Percentiles rank a stretch among this genome's conserved stretches.
phyloP scores from a whole-genome alignment of 1,140 invertebrate species.

The Drosophila sp. region DNA sequence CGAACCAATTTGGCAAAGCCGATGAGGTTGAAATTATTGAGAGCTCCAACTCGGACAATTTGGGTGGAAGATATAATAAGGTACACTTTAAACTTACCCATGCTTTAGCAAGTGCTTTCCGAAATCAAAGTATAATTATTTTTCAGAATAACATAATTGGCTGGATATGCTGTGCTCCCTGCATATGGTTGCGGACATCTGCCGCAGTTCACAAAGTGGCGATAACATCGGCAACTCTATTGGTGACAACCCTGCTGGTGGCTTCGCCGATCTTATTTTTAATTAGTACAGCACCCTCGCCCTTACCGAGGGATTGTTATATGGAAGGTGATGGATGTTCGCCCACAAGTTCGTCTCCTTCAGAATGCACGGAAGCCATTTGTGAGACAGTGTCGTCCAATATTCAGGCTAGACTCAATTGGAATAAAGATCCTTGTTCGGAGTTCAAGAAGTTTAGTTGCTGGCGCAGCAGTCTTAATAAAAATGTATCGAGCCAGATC shows the following conservation, averaged over 20 bases:
- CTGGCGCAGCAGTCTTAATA: slow-evolving; percentile 54
- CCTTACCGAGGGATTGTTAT: slow-evolving; percentile 85
- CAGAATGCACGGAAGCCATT: slow-evolving; percentile 72
- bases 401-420: slow-evolving; percentile 79
- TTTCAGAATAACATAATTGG: slow-evolving; percentile 84
- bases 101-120: background rate
- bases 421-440: slow-evolving; percentile 86
- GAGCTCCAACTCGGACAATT: slow-evolving; percentile 64
- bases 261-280: slow-evolving; percentile 88
- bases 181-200: slow-evolving; percentile 86
- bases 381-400: slow-evolving; percentile 80
- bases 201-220: slow-evolving; percentile 87
- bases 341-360: slow-evolving; percentile 62
- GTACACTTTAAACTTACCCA: slow-evolving; percentile 20
- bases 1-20: slow-evolving; percentile 69
- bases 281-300: slow-evolving; percentile 86
- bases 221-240: slow-evolving; percentile 86
- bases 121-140: background rate
- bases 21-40: slow-evolving; percentile 80
- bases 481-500: slow-evolving; percentile 80
- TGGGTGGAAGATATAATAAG: slow-evolving; percentile 72
- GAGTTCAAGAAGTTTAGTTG: slow-evolving; percentile 88
- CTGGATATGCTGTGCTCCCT: slow-evolving; percentile 87
- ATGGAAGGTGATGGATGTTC: slow-evolving; percentile 84
- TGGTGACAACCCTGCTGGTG: slow-evolving; percentile 87